Conservation (phyloP, 1,140 invertebrate genomes). For the Eurosta solidaginis region DNA sequence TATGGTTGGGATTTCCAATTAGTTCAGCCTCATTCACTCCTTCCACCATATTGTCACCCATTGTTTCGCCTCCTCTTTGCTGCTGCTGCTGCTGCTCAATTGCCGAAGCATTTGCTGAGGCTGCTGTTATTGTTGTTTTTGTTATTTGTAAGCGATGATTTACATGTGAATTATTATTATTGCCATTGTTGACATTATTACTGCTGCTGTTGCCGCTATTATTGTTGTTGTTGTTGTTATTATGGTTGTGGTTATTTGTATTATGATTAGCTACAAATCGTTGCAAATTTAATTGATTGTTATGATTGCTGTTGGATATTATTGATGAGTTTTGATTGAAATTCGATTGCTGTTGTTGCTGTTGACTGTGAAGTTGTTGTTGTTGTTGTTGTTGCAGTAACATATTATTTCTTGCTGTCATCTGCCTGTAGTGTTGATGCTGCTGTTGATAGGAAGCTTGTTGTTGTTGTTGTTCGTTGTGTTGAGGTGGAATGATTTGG, state of each 20-base stretch:
- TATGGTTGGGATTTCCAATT: constrained; percentile 51
- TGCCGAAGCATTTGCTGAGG: constrained; percentile 6
- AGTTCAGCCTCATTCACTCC: constrained; percentile 48
- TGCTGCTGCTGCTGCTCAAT: background rate
- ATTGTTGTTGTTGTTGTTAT: constrained; percentile 40
- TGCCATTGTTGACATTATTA: constrained; percentile 16
- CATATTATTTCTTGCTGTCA: constrained; percentile 19
- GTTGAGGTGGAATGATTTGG: constrained; percentile 55
- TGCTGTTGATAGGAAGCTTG: constrained; percentile 39
- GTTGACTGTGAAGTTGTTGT: constrained; percentile 49
- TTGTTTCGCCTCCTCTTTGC: background rate
- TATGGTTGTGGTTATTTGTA: constrained; percentile 37
- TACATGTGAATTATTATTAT: constrained; percentile 37
- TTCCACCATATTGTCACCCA: constrained; percentile 33
- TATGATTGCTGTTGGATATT: constrained; percentile 30
- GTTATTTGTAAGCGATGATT: constrained; percentile 56
- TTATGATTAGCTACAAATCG: constrained; percentile 48
- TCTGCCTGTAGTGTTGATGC: constrained; percentile 33
- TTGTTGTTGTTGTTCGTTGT: constrained; percentile 47
- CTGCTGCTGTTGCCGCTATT: constrained; percentile 34
- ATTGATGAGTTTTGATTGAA: constrained; percentile 40
- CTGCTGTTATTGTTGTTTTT: constrained; percentile 56
- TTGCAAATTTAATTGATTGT: constrained; percentile 50
- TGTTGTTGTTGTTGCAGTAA: constrained; percentile 33
- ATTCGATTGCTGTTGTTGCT: constrained; percentile 43